Evolutionary conservation across 2,113 vertebrate species (phyloP).

Genomic region (Ovis canadensis): DNA sequence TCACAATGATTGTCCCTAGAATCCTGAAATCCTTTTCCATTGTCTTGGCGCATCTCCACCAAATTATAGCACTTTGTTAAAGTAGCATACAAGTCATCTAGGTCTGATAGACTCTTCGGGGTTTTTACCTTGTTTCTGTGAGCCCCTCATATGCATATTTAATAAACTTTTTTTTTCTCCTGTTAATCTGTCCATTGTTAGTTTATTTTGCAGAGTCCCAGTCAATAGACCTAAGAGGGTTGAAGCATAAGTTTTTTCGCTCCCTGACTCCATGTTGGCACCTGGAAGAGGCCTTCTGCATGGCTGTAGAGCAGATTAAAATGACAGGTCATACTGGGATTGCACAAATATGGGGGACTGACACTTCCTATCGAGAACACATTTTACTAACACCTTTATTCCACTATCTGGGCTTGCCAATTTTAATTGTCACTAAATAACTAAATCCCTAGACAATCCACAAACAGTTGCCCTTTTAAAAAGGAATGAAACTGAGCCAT

Average conservation of each 20-base stretch:
- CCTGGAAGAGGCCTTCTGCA: background rate
- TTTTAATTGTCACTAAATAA: background rate
- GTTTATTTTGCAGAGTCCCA: background rate
- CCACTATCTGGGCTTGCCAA: background rate
- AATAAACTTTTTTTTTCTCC: background rate
- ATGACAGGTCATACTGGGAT: background rate
- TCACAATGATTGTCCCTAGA: background rate
- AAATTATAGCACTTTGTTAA: background rate
- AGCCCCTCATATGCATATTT: background rate
- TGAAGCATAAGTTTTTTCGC: background rate
- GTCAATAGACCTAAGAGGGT: background rate
- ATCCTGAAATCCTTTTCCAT: background rate
- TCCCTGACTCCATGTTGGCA: background rate
- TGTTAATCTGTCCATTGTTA: background rate
- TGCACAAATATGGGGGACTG: background rate
- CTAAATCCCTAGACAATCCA: background rate
- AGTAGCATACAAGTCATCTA: background rate
- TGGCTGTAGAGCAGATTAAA: background rate
- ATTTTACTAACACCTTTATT: background rate
- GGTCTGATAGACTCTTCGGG: background rate
- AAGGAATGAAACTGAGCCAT: background rate
- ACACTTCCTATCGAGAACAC: background rate
- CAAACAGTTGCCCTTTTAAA: background rate
- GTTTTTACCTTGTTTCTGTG: constrained; percentile 8
- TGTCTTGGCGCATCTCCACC: background rate